A percentile compares a stretch with the other conserved stretches of the same genome.
Conservation (phyloP, 92 coral and sea anemone genomes). For the Porites lobata region DNA sequence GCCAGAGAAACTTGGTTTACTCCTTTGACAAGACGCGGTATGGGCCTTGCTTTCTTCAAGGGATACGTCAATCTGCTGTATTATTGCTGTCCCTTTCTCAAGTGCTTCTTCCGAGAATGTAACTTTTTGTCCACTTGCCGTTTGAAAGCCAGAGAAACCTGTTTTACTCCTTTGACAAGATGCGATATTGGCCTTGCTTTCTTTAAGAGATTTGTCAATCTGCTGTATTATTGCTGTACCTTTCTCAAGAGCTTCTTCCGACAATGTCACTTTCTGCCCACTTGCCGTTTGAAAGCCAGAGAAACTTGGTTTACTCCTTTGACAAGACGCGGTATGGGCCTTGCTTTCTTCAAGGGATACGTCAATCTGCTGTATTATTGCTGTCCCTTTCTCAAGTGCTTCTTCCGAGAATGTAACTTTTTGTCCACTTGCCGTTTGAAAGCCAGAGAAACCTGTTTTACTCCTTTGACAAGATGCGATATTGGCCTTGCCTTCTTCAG, state of each 20-base stretch:
- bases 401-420: conserved; percentile 55
- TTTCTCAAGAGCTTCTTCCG: conserved; percentile 53
- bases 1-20: background rate
- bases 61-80: conserved; percentile 5
- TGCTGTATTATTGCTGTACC: conserved; percentile 41
- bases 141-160: conserved; percentile 14
- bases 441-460: background rate
- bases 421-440: conserved; percentile 60
- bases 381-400: conserved; percentile 52
- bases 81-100: conserved; percentile 42
- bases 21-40: no score
- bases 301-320: background rate
- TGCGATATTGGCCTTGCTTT: background rate
- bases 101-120: conserved; percentile 49
- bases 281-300: conserved; percentile 14
- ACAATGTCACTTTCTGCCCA: conserved; percentile 12
- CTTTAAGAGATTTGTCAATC: conserved; percentile 9
- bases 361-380: conserved; percentile 8
- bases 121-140: conserved; percentile 8
- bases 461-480: background rate
- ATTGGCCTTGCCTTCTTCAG: background rate
- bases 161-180: background rate
- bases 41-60: background rate
- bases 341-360: background rate
- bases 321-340: background rate